Conservation (phyloP, 2,113 vertebrate species). For the Crotophaga sulcirostris region DNA sequence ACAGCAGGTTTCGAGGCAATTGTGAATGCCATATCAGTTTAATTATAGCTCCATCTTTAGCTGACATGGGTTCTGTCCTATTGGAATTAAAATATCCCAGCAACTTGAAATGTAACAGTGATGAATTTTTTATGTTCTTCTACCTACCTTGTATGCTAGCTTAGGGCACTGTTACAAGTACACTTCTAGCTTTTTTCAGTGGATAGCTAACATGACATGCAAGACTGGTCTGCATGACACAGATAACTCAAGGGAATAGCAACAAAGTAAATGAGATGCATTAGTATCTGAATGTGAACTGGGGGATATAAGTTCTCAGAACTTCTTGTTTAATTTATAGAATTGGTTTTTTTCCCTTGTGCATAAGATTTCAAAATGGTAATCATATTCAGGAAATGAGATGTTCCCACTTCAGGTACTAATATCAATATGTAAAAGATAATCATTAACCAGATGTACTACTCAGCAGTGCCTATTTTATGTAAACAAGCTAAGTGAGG, state of each 20-base stretch:
- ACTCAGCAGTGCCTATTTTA: constrained; percentile 69
- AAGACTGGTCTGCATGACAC: constrained; percentile 84
- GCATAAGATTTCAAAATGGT: constrained; percentile 81
- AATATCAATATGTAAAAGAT: constrained; percentile 81
- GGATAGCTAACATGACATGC: constrained; percentile 82
- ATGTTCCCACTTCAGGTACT: constrained; percentile 77
- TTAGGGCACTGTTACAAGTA: constrained; percentile 79
- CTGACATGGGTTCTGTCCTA: constrained; percentile 81
- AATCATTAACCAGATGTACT: constrained; percentile 73
- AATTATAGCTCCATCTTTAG: constrained; percentile 83
- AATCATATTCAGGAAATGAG: constrained; percentile 76
- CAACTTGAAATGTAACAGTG: constrained; percentile 78
- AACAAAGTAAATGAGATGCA: constrained; percentile 91
- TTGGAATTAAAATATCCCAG: constrained; percentile 83
- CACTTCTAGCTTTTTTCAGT: constrained; percentile 76
- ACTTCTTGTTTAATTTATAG: constrained; percentile 90
- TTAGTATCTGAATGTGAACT: constrained; percentile 88
- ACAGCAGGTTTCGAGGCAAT: constrained; percentile 67
- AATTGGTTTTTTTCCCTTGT: constrained; percentile 70
- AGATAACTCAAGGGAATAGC: constrained; percentile 89
- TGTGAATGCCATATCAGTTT: constrained; percentile 79
- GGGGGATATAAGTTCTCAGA: constrained; percentile 90
- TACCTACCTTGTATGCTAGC: constrained; percentile 73
- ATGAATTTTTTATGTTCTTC: constrained; percentile 86
- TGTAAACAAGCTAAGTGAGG: constrained; percentile 73